Evolutionary conservation across 2,113 vertebrate species (phyloP).

Genomic region (Myrmecophaga tridactyla): DNA sequence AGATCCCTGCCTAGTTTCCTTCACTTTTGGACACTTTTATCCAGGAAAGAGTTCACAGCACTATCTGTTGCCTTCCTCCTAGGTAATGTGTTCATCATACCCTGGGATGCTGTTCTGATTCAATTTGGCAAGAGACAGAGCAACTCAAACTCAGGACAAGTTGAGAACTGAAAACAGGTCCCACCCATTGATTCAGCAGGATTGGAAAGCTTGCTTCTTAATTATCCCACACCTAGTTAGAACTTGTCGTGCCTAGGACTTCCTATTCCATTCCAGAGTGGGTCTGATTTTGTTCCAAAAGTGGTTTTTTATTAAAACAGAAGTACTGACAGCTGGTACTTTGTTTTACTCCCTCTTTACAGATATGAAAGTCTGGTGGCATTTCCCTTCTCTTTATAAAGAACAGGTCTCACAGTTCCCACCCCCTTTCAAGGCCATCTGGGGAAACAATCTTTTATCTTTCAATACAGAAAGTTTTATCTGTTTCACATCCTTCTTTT

Average conservation of each 20-base stretch:
- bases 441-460: background rate
- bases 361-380: conserved; percentile 37
- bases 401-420: conserved; percentile 25
- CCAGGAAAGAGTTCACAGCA: background rate
- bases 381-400: conserved; percentile 38
- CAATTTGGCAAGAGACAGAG: conserved; percentile 52
- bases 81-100: conserved; percentile 22
- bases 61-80: conserved; percentile 46
- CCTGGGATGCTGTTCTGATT: conserved; percentile 48
- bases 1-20: background rate
- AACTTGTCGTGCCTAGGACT: conserved; percentile 9
- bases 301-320: conserved; percentile 56
- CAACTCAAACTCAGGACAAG: conserved; percentile 48
- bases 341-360: conserved; percentile 17
- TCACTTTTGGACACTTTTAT: background rate
- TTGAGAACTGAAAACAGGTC: conserved; percentile 61
- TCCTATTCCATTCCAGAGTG: background rate
- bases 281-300: conserved; percentile 62
- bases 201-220: conserved; percentile 16
- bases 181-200: conserved; percentile 44
- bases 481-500: conserved; percentile 50
- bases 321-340: conserved; percentile 42
- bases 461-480: background rate
- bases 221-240: conserved; percentile 12
- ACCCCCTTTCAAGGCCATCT: background rate